These are phyloP conservation scores for Xenops minutus DNA, from an alignment of 2,797 vertebrate species.

Conservation along the genomic window DNA sequence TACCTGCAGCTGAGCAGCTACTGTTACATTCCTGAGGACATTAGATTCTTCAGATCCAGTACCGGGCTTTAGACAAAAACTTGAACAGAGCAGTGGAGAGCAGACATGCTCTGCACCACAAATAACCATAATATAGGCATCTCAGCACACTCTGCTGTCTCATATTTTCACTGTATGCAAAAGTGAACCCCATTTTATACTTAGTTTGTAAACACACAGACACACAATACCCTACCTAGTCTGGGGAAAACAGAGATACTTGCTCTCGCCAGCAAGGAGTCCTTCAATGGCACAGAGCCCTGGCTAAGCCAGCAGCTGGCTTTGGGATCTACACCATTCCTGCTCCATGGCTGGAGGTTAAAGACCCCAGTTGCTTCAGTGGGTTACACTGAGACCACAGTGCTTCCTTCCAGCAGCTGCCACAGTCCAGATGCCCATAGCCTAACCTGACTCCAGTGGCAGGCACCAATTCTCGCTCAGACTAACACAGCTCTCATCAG, in stretches of 20 bases:
- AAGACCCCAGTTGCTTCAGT: neutral
- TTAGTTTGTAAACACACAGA: neutral
- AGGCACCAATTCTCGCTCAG: neutral
- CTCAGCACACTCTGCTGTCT: neutral
- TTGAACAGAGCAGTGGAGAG: neutral
- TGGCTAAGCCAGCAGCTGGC: fast-evolving
- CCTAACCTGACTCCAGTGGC: too few species aligned
- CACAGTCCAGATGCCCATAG: neutral
- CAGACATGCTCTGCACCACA: neutral
- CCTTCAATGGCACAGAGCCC: neutral
- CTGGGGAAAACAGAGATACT: neutral
- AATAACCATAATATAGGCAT: neutral
- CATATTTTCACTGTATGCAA: neutral
- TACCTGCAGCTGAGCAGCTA: neutral
- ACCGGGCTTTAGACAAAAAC: neutral
- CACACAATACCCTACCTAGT: fast-evolving
- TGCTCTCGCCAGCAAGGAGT: fast-evolving
- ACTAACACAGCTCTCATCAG: fast-evolving
- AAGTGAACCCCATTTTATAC: neutral
- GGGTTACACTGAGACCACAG: neutral
- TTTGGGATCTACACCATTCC: neutral
- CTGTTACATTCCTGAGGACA: neutral
- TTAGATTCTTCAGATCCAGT: neutral
- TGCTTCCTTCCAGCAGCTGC: neutral
- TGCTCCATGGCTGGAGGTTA: neutral